phyloP scores from a whole-genome alignment of 2,888 invertebrate genomes.

The Cerastis rubricosa region DNA sequence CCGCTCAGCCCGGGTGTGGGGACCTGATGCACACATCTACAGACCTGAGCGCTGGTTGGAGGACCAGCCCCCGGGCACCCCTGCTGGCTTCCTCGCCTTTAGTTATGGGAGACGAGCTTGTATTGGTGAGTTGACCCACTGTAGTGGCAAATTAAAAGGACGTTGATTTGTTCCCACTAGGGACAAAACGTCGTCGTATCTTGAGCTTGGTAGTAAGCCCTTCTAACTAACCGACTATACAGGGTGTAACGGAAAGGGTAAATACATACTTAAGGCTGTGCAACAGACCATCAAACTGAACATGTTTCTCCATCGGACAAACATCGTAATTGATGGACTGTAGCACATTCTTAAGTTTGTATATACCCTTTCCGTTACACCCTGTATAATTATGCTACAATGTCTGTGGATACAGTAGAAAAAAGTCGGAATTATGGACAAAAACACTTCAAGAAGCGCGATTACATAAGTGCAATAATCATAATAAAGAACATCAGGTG shows the following conservation, averaged over 20 bases:
- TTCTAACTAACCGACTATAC: not conserved
- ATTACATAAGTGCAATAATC: not conserved
- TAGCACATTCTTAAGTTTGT: no score
- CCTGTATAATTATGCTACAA: not conserved
- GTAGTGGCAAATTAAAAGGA: not conserved
- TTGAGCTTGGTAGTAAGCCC: not conserved
- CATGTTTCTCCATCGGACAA: no score
- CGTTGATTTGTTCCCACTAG: not conserved
- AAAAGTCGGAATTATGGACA: not conserved
- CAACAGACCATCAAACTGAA: no score
- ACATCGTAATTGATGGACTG: no score
- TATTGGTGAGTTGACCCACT: conserved; percentile 48
- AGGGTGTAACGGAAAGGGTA: no score
- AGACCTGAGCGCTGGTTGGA: conserved; percentile 81
- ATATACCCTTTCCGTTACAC: no score
- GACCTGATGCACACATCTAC: conserved; percentile 74
- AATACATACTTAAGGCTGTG: no score
- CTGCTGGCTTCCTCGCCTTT: conserved; percentile 74
- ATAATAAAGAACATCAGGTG: not conserved
- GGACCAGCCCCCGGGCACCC: conserved; percentile 45
- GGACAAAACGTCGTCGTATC: not conserved
- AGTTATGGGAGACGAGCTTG: conserved; percentile 75
- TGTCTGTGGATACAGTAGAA: not conserved
- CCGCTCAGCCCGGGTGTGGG: conserved; percentile 77
- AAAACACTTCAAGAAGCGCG: not conserved